Percentiles rank a stretch among this genome's conserved stretches.
These are phyloP conservation scores for Ischnura elegans DNA, from an alignment of 2,888 invertebrate species.

Conservation along the genomic window DNA sequence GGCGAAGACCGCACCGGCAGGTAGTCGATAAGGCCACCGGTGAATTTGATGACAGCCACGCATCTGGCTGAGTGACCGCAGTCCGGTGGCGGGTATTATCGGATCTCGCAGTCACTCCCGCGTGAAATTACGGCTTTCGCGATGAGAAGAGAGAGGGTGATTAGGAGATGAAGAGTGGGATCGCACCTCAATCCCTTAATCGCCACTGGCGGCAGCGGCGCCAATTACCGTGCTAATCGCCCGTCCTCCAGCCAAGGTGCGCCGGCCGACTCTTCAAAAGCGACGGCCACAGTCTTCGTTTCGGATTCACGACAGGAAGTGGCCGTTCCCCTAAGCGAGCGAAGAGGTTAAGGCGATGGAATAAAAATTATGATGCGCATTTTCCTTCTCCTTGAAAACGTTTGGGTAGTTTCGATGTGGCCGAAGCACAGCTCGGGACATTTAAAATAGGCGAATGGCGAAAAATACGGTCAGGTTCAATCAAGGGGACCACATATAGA, in stretches of 20 bases:
- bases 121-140: constrained; percentile 45
- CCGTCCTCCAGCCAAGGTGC: neutral
- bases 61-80: neutral
- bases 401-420: neutral
- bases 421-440: neutral
- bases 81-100: constrained; percentile 20
- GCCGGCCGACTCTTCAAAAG: neutral
- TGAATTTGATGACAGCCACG: neutral
- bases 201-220: neutral
- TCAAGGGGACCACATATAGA: no score
- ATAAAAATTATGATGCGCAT: neutral
- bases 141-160: neutral
- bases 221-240: constrained; percentile 7
- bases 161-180: neutral
- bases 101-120: constrained; percentile 20
- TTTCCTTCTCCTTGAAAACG: neutral
- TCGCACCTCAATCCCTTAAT: constrained; percentile 28
- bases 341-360: constrained; percentile 9
- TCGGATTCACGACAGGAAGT: neutral
- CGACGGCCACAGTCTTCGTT: neutral
- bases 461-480: neutral
- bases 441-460: neutral
- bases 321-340: neutral
- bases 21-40: neutral
- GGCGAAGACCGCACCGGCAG: neutral